A percentile compares a stretch with the other conserved stretches of the same genome.
Conservation (phyloP, 2,888 invertebrate genomes). For the Baccha elongata region DNA sequence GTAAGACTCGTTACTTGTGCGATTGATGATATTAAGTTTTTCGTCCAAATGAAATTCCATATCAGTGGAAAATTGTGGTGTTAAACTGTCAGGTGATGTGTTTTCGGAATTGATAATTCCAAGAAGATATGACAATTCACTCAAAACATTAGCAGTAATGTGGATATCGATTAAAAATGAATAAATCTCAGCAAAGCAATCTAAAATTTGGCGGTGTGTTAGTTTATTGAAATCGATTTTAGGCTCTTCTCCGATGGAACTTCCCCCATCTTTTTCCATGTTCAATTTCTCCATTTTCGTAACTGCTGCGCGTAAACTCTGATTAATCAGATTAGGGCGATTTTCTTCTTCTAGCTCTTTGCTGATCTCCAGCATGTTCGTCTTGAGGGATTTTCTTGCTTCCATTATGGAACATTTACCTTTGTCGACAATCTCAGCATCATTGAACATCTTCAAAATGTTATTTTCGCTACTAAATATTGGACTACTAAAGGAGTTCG, state of each 20-base stretch:
- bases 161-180: conserved; percentile 80
- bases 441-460: conserved; percentile 78
- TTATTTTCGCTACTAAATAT: conserved; percentile 82
- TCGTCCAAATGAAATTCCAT: conserved; percentile 32
- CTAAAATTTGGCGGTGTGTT: conserved; percentile 74
- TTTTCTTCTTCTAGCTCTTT: conserved; percentile 77
- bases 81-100: conserved; percentile 7
- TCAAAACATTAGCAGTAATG: conserved; percentile 80
- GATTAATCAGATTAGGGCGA: conserved; percentile 42
- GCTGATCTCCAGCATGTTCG: conserved; percentile 78
- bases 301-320: conserved; percentile 48
- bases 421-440: conserved; percentile 78
- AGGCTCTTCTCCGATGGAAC: neutral
- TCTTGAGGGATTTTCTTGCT: conserved; percentile 78
- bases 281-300: conserved; percentile 54
- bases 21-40: conserved; percentile 46
- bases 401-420: conserved; percentile 77
- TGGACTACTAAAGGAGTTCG: conserved; percentile 75
- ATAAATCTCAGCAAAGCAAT: conserved; percentile 79
- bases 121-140: conserved; percentile 79
- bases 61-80: conserved; percentile 3
- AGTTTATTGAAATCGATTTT: conserved; percentile 76
- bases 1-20: conserved; percentile 71
- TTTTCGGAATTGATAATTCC: conserved; percentile 78
- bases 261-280: neutral